phyloP scores from a whole-genome alignment of 2,113 vertebrate species.

The Aspiorhynchus laticeps region DNA sequence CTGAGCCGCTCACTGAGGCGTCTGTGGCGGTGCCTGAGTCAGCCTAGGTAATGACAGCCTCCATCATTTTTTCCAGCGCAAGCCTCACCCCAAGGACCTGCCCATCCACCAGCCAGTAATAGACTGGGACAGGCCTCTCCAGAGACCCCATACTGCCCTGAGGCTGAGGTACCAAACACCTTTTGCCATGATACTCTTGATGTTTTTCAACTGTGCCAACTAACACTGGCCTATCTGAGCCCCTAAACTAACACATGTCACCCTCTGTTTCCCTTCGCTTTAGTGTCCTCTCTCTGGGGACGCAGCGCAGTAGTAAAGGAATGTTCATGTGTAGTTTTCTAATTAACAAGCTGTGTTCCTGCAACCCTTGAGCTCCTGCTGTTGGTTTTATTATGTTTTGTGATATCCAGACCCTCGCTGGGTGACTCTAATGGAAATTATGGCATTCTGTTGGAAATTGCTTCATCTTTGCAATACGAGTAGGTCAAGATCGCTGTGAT shows the following conservation, averaged over 20 bases:
- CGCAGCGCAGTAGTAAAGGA: background rate
- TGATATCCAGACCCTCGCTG: background rate
- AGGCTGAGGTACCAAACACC: slow-evolving; percentile 21
- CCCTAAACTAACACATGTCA: slow-evolving; percentile 58
- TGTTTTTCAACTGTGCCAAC: slow-evolving; percentile 54
- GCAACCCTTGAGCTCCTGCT: slow-evolving; percentile 1
- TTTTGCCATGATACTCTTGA: slow-evolving; percentile 46
- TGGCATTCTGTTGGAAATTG: background rate
- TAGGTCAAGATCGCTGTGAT: background rate
- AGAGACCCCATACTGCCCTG: slow-evolving; percentile 35
- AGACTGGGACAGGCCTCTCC: slow-evolving; percentile 48
- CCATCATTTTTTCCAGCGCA: slow-evolving; percentile 57
- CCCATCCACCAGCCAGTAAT: slow-evolving; percentile 42
- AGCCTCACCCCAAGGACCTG: slow-evolving; percentile 36
- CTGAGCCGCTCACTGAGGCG: slow-evolving; percentile 34
- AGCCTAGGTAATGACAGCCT: slow-evolving; percentile 57
- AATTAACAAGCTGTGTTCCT: slow-evolving; percentile 23
- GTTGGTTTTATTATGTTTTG: slow-evolving; percentile 36
- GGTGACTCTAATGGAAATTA: background rate
- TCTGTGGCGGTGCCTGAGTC: slow-evolving; percentile 57
- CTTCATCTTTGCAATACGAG: background rate
- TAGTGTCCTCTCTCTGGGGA: slow-evolving; percentile 40
- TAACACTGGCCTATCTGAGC: slow-evolving; percentile 36
- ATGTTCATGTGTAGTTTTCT: slow-evolving; percentile 23
- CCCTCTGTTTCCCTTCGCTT: slow-evolving; percentile 48